Conservation (phyloP, 2,113 vertebrate species). For the Plecotus auritus region DNA sequence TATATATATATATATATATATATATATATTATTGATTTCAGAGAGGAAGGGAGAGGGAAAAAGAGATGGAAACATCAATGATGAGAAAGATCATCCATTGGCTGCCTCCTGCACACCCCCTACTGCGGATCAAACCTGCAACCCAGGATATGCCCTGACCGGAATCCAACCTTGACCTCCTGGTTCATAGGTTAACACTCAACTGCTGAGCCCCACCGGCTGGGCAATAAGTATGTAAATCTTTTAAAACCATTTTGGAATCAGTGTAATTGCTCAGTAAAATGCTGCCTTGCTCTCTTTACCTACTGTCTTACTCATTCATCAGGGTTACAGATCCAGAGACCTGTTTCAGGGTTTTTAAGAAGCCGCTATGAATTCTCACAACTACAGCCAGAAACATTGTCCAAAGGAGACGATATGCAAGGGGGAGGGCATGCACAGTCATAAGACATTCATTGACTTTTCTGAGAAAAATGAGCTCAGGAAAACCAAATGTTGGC, state of each 20-base stretch:
- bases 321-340: neutral
- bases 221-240: neutral
- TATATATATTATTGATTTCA: too few species aligned
- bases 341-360: neutral
- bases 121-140: too few species aligned
- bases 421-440: neutral
- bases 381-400: neutral
- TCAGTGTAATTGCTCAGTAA: neutral
- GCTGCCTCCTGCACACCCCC: too few species aligned
- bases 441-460: conserved; percentile 34
- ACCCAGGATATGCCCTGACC: too few species aligned
- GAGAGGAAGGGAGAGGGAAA: too few species aligned
- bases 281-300: neutral
- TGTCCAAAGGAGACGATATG: neutral
- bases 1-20: neutral
- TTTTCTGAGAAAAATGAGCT: conserved; percentile 59
- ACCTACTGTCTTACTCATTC: neutral
- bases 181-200: too few species aligned
- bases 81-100: too few species aligned
- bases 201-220: too few species aligned
- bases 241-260: neutral
- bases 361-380: neutral
- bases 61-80: too few species aligned
- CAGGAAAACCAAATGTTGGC: conserved; percentile 43
- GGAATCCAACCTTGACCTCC: too few species aligned